Evolutionary conservation across 2,888 invertebrate species (phyloP).

Genomic region (Nemurella pictetii): DNA sequence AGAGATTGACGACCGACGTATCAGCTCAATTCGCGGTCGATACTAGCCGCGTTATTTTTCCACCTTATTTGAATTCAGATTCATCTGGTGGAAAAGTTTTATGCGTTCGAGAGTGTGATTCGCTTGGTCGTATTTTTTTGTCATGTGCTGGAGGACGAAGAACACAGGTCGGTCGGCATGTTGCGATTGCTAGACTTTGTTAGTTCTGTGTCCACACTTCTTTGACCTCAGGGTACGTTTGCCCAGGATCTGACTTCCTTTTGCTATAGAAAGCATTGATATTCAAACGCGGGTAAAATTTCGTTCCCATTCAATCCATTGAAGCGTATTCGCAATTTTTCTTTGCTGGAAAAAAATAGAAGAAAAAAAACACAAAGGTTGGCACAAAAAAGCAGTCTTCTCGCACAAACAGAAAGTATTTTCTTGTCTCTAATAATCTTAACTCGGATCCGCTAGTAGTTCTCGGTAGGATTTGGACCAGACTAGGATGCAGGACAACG

Average conservation of each 20-base stretch:
- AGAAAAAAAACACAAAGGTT: not conserved
- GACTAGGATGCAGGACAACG: not conserved
- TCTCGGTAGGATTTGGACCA: no score
- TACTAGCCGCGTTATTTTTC: not conserved
- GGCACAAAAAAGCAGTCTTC: not conserved
- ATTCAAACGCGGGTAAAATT: not conserved
- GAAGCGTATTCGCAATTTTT: not conserved
- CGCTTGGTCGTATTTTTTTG: not conserved
- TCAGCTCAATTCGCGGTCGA: not conserved
- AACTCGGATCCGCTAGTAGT: not conserved
- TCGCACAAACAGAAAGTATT: no score
- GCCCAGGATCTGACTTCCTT: not conserved
- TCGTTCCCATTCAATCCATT: not conserved
- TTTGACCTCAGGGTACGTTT: not conserved
- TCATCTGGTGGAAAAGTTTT: not conserved
- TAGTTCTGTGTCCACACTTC: not conserved
- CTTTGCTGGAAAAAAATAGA: not conserved
- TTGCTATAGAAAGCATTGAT: not conserved
- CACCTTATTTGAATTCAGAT: not conserved
- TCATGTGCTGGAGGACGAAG: not conserved
- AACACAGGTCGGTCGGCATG: not conserved
- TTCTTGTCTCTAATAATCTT: not conserved
- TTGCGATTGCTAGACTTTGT: not conserved
- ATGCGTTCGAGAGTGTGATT: not conserved
- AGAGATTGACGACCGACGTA: not conserved